Evolutionary conservation across 92 coral and sea anemone genomes (phyloP), one percentile per base, ranked within the genome.

Genomic region (Bergia puertoricense): DNA sequence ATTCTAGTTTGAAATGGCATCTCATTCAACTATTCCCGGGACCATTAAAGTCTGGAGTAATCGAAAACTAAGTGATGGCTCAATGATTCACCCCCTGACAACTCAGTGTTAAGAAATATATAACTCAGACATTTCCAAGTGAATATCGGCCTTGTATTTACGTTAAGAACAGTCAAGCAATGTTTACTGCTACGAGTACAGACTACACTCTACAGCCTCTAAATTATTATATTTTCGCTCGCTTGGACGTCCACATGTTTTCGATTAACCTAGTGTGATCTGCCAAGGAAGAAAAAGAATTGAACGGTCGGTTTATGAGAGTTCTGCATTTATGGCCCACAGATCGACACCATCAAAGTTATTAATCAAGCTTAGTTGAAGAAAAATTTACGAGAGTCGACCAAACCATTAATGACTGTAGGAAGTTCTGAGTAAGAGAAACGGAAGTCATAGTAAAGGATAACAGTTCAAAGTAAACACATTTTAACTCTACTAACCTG

Each of bases 401-500:
- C 77, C 41, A 81, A 90, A 76, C 83, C 80, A 81, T 87, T 87
- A 75, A 16, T 43, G 37, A 88, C 68, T 84, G 90, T 91, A 91
- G 97, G 94, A 90, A 86, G 91, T 89, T 82, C 56, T 68, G 88
- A 78, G 92, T 88, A 89, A 71, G 92, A 65, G 48, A 43, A 92
- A 92, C 98, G 98, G 98, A 95, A 95, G 98, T 95, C 95, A 95
- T 95, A 74, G 81, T 62, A 82, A 81, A 48, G 74, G 81, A 91
- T 92, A 89, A 79, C 91, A 84, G 66, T 71, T 82, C 76, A 56
- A 86, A 86, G 92, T 90, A 93, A 93, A 93, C 91, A 93, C 87
- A 84, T 84, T 48, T 82, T 84, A 84, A 69, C 87, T 84, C 46
- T 86, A 71, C 95, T 74, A 69, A 93, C 95, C 95, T 85, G 92